These are phyloP conservation scores for Cosmopolites sordidus DNA, from an alignment of 2,888 invertebrate species.

Conservation along the genomic window DNA sequence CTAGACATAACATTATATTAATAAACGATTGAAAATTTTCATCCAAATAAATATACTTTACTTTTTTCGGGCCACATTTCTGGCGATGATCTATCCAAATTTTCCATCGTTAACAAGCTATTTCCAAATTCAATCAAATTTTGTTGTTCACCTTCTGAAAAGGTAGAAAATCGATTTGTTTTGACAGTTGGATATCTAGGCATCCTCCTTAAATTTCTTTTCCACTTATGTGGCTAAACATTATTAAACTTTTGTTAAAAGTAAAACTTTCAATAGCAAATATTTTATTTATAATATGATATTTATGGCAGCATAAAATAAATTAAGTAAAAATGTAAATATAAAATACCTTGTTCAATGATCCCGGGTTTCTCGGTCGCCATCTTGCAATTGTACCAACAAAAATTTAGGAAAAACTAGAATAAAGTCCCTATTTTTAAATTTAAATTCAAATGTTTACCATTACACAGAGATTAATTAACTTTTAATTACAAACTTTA, in stretches of 20 bases:
- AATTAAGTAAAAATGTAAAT: constrained; percentile 24
- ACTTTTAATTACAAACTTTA: too few species aligned
- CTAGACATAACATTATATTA: constrained; percentile 48
- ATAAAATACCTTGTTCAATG: constrained; percentile 57
- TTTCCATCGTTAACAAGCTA: constrained; percentile 82
- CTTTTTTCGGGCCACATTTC: constrained; percentile 96
- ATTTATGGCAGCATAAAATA: background rate
- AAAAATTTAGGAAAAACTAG: background rate
- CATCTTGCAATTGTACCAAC: constrained; percentile 53
- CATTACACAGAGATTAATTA: too few species aligned
- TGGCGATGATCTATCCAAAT: constrained; percentile 89
- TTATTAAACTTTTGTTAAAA: background rate
- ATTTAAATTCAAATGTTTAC: too few species aligned
- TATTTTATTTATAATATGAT: background rate
- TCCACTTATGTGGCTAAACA: background rate
- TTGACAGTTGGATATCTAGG: constrained; percentile 28
- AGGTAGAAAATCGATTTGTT: constrained; percentile 24
- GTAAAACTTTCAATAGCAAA: background rate
- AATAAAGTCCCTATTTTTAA: constrained; percentile 15
- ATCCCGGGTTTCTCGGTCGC: constrained; percentile 62
- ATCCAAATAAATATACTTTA: constrained; percentile 49
- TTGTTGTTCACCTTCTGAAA: constrained; percentile 31
- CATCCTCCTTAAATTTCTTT: background rate
- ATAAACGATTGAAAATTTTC: background rate
- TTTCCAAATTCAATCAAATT: constrained; percentile 55